A percentile compares a stretch with the other conserved stretches of the same genome.
Evolutionary conservation across 2,113 vertebrate genomes (phyloP).

Genomic region (Labeo rohita): DNA sequence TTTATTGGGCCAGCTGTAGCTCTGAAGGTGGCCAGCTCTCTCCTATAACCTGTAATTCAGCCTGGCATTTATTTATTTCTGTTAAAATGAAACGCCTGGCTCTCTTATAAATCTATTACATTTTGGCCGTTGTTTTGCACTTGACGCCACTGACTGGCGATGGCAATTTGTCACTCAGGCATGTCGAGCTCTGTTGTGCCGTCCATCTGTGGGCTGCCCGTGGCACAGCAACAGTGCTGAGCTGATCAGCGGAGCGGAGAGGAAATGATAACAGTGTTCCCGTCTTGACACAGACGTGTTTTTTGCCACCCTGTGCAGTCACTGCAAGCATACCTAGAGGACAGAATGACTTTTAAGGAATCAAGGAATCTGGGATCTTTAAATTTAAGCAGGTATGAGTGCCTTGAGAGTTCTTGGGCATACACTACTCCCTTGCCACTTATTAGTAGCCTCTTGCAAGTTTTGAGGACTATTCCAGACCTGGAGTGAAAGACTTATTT

Average conservation of each 20-base stretch:
- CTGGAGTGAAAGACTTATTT: not conserved
- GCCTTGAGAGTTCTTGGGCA: not conserved
- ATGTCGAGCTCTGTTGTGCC: conserved; percentile 4
- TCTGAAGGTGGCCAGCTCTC: not conserved
- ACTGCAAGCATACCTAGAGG: not conserved
- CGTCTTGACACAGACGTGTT: not conserved
- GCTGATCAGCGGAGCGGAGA: conserved; percentile 14
- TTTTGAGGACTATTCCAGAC: not conserved
- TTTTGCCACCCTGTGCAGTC: not conserved
- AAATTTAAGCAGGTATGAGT: not conserved
- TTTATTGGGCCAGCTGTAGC: conserved; percentile 57
- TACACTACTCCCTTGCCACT: not conserved
- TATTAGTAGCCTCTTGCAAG: not conserved
- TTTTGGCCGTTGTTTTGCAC: not conserved
- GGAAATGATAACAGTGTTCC: conserved; percentile 6
- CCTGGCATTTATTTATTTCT: conserved; percentile 61
- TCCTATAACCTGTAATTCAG: conserved; percentile 46
- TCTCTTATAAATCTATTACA: conserved; percentile 30
- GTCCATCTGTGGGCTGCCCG: not conserved
- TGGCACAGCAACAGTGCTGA: not conserved
- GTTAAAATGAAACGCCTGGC: conserved; percentile 51
- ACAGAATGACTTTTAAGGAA: not conserved
- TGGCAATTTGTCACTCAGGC: conserved; percentile 21
- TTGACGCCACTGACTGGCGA: not conserved
- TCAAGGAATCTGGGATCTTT: not conserved